Conservation (phyloP, 2,888 invertebrate species). For the Ochropleura plecta region DNA sequence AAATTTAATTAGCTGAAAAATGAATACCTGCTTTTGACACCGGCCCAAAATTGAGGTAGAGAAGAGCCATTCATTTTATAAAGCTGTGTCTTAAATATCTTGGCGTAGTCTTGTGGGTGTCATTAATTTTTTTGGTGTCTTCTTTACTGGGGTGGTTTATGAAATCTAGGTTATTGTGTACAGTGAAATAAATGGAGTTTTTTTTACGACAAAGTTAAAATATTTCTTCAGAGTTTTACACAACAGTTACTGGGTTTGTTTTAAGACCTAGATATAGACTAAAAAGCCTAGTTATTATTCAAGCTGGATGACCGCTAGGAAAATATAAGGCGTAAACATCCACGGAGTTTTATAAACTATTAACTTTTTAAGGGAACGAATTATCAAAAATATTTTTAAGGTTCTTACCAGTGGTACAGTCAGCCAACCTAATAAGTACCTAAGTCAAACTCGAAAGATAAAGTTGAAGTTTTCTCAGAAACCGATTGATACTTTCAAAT, state of each 20-base stretch:
- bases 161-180: constrained; percentile 16
- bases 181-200: constrained; percentile 9
- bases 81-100: constrained; percentile 59
- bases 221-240: constrained; percentile 2
- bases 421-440: too few relatives aligned
- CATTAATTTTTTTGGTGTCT: constrained; percentile 41
- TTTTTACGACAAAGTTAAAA: constrained; percentile 4
- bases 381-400: not conserved
- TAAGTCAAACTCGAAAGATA: too few relatives aligned
- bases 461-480: too few relatives aligned
- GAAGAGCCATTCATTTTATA: constrained; percentile 52
- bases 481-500: too few relatives aligned
- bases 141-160: constrained; percentile 24
- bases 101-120: constrained; percentile 45
- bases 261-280: too few relatives aligned
- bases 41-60: constrained; percentile 53
- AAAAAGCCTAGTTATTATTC: not conserved
- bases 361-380: not conserved
- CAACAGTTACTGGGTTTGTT: not conserved
- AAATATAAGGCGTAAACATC: not conserved
- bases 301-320: not conserved
- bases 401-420: not conserved
- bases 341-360: not conserved
- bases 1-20: constrained; percentile 63
- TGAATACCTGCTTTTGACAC: constrained; percentile 63